phyloP scores from a whole-genome alignment of 2,113 vertebrate genomes.

The human (Homo sapiens) region DNA sequence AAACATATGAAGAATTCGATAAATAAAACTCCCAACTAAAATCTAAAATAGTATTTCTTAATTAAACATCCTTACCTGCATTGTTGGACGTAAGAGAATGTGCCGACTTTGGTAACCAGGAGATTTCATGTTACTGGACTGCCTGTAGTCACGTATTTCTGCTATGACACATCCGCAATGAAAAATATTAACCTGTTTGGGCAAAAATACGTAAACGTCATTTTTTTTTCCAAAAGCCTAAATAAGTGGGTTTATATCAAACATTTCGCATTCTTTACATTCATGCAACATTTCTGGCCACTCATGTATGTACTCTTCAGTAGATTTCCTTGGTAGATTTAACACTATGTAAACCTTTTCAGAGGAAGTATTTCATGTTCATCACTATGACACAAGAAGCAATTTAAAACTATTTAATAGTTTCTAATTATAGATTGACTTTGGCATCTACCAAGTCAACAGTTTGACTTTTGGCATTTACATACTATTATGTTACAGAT shows the following conservation, averaged over 20 bases:
- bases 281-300: not conserved
- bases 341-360: not conserved
- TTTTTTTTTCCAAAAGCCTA: slow-evolving; percentile 12
- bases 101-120: slow-evolving; percentile 96
- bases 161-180: slow-evolving; percentile 98
- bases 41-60: not conserved
- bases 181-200: slow-evolving; percentile 96
- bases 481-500: not conserved
- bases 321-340: not conserved
- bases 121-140: slow-evolving; percentile 95
- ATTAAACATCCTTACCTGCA: slow-evolving; percentile 90
- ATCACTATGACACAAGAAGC: not conserved
- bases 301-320: not conserved
- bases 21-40: slow-evolving; percentile 28
- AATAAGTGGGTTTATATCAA: not conserved
- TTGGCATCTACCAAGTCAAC: not conserved
- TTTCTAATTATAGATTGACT: not conserved
- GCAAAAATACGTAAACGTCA: slow-evolving; percentile 45
- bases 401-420: not conserved
- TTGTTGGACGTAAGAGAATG: slow-evolving; percentile 96
- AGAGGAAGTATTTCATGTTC: not conserved
- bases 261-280: not conserved
- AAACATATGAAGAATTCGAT: slow-evolving; percentile 20
- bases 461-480: not conserved
- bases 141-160: slow-evolving; percentile 97